A percentile compares a stretch with the other conserved stretches of the same genome.
These are phyloP conservation scores for Sanderia malayensis DNA, from an alignment of 30 jellyfish, hydroid and myxozoan genomes.

Conservation along the genomic window DNA sequence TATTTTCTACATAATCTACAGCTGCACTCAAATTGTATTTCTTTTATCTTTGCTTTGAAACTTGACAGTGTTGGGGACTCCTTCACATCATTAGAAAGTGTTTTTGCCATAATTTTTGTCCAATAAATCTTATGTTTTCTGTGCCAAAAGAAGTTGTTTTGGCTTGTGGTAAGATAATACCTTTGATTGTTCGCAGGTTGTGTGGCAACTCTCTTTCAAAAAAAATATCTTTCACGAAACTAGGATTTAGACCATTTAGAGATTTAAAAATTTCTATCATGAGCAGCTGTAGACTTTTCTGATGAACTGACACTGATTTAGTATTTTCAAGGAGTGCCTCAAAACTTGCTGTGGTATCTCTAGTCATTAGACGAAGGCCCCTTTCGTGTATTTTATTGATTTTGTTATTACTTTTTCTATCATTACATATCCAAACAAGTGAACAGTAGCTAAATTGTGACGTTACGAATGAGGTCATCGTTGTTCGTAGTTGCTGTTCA, in stretches of 20 bases:
- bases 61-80: too few species aligned
- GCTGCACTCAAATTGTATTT: too few species aligned
- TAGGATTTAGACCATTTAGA: background rate
- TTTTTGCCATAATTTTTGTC: too few species aligned
- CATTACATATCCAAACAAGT: constrained; percentile 17
- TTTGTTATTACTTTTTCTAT: constrained; percentile 1
- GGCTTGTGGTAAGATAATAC: too few species aligned
- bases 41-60: too few species aligned
- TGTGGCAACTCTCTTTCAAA: background rate
- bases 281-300: constrained; percentile 27
- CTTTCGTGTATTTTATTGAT: constrained; percentile 11
- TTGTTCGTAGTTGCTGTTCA: background rate
- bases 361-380: background rate
- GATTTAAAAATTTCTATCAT: constrained; percentile 12
- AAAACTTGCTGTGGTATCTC: background rate
- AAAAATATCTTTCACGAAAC: constrained; percentile 6
- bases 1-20: too few species aligned
- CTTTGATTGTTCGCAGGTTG: too few species aligned
- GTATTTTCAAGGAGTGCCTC: background rate
- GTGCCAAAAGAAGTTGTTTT: too few species aligned
- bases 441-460: constrained; percentile 6
- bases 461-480: background rate
- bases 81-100: too few species aligned
- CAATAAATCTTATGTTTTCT: too few species aligned
- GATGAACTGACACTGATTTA: constrained; percentile 15